Evolutionary conservation across 2,797 vertebrate species (phyloP).

Genomic region (Eulemur mongoz): DNA sequence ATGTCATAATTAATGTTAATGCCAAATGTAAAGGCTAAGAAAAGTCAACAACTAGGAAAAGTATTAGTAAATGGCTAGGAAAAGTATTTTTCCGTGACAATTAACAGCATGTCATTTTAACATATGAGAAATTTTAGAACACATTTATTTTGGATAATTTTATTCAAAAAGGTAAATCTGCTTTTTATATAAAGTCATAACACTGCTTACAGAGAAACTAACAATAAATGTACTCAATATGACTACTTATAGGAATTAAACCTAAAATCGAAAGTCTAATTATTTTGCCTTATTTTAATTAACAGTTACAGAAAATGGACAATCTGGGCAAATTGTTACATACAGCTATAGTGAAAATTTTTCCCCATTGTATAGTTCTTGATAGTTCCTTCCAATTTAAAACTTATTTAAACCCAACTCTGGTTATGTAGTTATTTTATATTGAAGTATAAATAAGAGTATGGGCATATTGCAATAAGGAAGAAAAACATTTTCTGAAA

Average conservation of each 20-base stretch:
- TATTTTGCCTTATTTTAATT: conserved; percentile 16
- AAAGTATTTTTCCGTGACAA: not conserved
- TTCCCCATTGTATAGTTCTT: not conserved
- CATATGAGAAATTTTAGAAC: not conserved
- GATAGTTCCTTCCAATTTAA: conserved; percentile 4
- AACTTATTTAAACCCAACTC: conserved; percentile 36
- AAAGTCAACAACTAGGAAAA: not conserved
- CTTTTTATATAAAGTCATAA: conserved; percentile 59
- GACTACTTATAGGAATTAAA: conserved; percentile 34
- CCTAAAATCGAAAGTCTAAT: conserved; percentile 40
- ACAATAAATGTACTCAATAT: conserved; percentile 29
- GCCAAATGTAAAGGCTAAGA: not conserved
- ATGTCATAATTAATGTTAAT: not conserved
- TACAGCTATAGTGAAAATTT: not conserved
- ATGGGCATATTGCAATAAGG: not conserved
- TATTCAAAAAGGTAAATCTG: conserved; percentile 39
- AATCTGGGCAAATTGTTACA: not conserved
- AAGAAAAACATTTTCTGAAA: conserved; percentile 16
- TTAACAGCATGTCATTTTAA: not conserved
- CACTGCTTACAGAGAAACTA: conserved; percentile 43
- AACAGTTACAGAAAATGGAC: not conserved
- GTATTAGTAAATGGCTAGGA: not conserved
- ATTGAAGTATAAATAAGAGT: not conserved
- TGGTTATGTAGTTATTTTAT: conserved; percentile 24
- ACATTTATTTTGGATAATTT: conserved; percentile 57